phyloP scores from a whole-genome alignment of 2,113 vertebrate genomes.

The Anser brachyrhynchus region DNA sequence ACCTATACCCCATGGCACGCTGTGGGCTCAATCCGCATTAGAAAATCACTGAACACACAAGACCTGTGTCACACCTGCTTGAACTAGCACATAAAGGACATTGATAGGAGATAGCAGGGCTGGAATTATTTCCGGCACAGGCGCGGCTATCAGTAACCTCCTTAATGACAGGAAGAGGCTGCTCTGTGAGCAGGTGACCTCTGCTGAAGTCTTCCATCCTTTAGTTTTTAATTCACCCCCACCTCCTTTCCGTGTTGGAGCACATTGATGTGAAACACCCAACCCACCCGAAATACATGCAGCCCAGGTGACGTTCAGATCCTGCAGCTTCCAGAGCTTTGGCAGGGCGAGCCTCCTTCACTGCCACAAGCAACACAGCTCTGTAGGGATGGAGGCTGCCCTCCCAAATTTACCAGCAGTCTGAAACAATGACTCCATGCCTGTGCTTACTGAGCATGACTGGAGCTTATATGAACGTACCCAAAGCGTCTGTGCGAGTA shows the following conservation, averaged over 20 bases:
- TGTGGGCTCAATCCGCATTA: not conserved
- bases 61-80: not conserved
- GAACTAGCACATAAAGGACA: not conserved
- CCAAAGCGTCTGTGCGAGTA: not conserved
- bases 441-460: not conserved
- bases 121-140: rapidly evolving
- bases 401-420: not conserved
- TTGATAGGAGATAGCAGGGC: rapidly evolving
- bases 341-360: not conserved
- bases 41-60: not conserved
- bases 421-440: not conserved
- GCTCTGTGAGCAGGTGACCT: not conserved
- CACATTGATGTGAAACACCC: not conserved
- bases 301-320: not conserved
- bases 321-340: not conserved
- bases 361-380: not conserved
- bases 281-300: not conserved
- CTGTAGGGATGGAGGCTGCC: not conserved
- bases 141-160: not conserved
- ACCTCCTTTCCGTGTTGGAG: no score
- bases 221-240: not conserved
- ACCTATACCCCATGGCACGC: not conserved
- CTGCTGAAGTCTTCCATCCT: not conserved
- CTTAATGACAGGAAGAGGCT: not conserved
- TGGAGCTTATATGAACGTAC: not conserved